A percentile compares a stretch with the other conserved stretches of the same genome.
These are phyloP conservation scores for Pentalonia nigronervosa DNA, from an alignment of 1,140 invertebrate genomes.

Conservation along the genomic window DNA sequence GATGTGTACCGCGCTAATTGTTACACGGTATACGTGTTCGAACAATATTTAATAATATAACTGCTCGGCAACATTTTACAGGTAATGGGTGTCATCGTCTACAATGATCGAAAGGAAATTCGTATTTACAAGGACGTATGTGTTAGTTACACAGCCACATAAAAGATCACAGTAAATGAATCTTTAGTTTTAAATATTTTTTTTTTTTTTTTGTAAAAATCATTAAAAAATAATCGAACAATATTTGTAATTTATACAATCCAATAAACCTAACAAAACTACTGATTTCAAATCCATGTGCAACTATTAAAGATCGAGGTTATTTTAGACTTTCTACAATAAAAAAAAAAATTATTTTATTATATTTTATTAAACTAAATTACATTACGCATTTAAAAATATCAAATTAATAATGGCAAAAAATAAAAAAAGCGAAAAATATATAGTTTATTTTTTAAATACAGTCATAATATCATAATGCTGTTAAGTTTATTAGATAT, in stretches of 20 bases:
- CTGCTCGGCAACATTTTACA: neutral
- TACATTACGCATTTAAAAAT: too few species aligned
- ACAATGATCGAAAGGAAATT: neutral
- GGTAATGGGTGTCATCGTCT: neutral
- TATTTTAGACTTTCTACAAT: neutral
- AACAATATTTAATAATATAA: neutral
- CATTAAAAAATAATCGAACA: neutral
- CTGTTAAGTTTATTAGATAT: too few species aligned
- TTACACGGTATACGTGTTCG: slow-evolving; percentile 5
- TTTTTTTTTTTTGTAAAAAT: neutral
- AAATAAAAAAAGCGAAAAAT: too few species aligned
- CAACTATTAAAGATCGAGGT: neutral
- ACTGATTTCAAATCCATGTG: neutral
- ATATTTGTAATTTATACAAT: neutral
- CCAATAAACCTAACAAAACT: neutral
- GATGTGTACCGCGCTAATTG: neutral
- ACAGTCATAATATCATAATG: too few species aligned
- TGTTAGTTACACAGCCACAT: neutral
- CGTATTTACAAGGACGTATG: neutral
- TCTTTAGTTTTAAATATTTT: neutral
- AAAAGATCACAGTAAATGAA: neutral
- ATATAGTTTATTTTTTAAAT: too few species aligned
- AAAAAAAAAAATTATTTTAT: neutral
- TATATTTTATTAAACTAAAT: too few species aligned
- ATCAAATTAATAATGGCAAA: too few species aligned